Evolutionary conservation across 1,140 invertebrate genomes (phyloP), one percentile per base, ranked within the genome.

Genomic region (Pseudomyrmex gracilis): DNA sequence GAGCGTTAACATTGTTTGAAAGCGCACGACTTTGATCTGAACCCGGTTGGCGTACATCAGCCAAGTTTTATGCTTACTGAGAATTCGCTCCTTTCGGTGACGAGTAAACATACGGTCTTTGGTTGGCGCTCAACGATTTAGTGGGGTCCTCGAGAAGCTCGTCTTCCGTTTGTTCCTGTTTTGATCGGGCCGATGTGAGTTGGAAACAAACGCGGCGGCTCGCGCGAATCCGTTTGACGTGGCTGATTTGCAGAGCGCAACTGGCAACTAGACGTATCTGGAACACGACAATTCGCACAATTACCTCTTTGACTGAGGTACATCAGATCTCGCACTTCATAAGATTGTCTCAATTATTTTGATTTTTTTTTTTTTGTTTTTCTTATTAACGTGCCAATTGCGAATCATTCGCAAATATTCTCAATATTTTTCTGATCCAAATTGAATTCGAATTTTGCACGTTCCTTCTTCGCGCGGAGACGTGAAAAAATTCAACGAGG

Each of bases 1-100:
- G 57, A 84, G 61, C 87, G 85, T 89, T 92, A 93, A 94, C 93
- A 93, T 94, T 94, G 93, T 94, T 93, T 93, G 92, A 93, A 94
- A 94, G 92, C 88, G n/a, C 88, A 90, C 90, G 91, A 92, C 93
- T 93, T 94, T 93, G 92, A 94, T 93, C 92, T 92, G 90, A 76
- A 80, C 84, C 90, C 90, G 87, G 91, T 89, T 91, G 91, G 91
- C 89, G 90, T 90, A 90, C 91, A 92, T 93, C 92, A 92, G 70
- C 85, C 85, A 82, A 63, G 87, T 92, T 93, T 93, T 92, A 92
- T 90, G 90, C 87, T 60, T 92, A 91, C 90, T 82, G 70, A 87
- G 90, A 93, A 93, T 90, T 84, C 83, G 85, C 87, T 89, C 86
- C 86, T 84, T 82, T 82, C 87, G 17, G 57, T 82, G 58, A 66